phyloP scores from a whole-genome alignment of 2,797 vertebrate genomes.

The Myotis pilosus region DNA sequence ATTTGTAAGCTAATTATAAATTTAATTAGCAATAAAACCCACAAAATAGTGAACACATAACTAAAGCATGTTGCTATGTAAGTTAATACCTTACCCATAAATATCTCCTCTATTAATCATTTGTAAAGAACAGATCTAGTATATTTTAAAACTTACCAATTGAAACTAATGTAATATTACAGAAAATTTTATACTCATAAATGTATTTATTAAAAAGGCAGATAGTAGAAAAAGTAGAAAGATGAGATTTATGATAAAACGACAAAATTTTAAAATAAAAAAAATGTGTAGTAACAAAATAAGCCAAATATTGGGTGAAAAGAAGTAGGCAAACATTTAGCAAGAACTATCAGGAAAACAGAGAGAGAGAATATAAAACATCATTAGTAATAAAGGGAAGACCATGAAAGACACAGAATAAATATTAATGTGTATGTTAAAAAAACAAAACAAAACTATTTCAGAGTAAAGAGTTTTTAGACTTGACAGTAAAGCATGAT shows the following conservation, averaged over 20 bases:
- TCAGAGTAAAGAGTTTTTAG: not conserved
- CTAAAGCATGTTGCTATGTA: not conserved
- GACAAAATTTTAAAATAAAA: not conserved
- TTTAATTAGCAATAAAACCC: not conserved
- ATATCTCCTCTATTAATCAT: not conserved
- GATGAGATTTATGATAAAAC: not conserved
- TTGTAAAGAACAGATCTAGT: not conserved
- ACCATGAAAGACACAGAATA: not conserved
- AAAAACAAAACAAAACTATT: not conserved
- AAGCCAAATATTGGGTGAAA: not conserved
- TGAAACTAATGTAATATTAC: not conserved
- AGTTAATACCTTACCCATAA: not conserved
- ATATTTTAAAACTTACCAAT: not conserved
- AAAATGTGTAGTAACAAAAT: not conserved
- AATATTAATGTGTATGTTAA: not conserved
- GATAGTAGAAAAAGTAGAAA: not conserved
- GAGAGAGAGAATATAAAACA: not conserved
- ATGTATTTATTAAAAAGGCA: not conserved
- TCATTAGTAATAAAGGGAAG: not conserved
- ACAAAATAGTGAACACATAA: not conserved
- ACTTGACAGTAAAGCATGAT: not conserved
- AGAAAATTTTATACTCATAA: not conserved
- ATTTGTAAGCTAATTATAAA: not conserved
- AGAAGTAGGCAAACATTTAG: not conserved
- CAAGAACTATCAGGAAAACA: not conserved